phyloP scores from a whole-genome alignment of 2,797 vertebrate species.

The Thunnus albacares region DNA sequence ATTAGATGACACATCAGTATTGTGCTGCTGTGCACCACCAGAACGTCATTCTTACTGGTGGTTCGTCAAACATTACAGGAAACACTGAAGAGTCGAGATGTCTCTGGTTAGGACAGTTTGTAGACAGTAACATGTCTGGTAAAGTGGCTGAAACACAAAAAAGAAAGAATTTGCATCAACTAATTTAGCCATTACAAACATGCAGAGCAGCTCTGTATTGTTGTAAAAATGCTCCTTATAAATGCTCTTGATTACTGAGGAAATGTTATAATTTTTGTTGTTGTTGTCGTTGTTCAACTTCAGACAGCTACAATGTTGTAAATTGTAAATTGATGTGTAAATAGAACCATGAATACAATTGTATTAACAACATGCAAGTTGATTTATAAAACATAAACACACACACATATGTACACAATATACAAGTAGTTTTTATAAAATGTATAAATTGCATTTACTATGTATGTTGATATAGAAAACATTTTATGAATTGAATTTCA shows the following conservation, averaged over 20 bases:
- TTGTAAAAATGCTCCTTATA: not conserved
- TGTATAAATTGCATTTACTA: not conserved
- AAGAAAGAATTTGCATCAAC: not conserved
- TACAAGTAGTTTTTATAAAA: not conserved
- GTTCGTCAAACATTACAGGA: slow-evolving; percentile 60
- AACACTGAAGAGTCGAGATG: slow-evolving; percentile 24
- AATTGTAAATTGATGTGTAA: not conserved
- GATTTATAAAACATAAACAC: not conserved
- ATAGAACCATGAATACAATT: not conserved
- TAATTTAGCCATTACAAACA: not conserved
- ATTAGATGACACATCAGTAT: slow-evolving; percentile 82
- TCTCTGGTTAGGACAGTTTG: slow-evolving; percentile 26
- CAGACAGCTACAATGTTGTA: not conserved
- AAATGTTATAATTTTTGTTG: not conserved
- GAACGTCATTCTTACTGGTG: slow-evolving; percentile 73
- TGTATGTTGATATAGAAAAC: too few species aligned
- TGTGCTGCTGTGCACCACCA: slow-evolving; percentile 74
- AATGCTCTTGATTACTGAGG: not conserved
- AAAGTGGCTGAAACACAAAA: slow-evolving; percentile 21
- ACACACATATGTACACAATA: too few species aligned
- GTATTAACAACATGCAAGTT: not conserved
- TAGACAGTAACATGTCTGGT: not conserved
- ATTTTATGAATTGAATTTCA: not conserved
- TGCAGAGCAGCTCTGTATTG: not conserved
- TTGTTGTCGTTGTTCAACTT: not conserved